Conservation (phyloP, 2,113 vertebrate species). For the Cyprinodon variegatus region DNA sequence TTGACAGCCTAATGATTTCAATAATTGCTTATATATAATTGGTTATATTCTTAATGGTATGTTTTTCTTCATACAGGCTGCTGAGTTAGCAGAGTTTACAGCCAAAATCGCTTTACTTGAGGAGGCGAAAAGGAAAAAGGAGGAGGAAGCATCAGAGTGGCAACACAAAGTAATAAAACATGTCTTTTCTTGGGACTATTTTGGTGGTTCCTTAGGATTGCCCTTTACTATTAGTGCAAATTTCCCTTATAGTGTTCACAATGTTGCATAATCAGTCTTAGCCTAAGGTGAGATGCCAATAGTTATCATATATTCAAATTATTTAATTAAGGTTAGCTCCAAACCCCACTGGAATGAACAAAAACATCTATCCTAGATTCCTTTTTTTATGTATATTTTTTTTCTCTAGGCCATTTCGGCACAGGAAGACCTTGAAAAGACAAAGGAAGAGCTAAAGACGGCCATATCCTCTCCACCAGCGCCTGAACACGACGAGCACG, state of each 20-base stretch:
- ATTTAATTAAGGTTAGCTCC: no score
- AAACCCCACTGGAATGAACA: not conserved
- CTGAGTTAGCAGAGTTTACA: conserved; percentile 96
- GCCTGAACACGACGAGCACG: conserved; percentile 90
- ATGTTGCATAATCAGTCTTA: no score
- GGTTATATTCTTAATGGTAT: not conserved
- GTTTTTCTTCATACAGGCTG: conserved; percentile 80
- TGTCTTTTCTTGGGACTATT: not conserved
- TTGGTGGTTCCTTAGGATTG: not conserved
- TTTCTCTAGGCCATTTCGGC: conserved; percentile 87
- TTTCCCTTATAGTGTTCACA: no score
- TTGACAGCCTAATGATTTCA: no score
- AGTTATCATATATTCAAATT: no score
- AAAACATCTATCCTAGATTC: not conserved
- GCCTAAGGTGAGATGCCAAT: no score
- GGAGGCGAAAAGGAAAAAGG: conserved; percentile 96
- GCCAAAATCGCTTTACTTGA: conserved; percentile 95
- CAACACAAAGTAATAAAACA: conserved; percentile 90
- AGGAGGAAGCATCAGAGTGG: conserved; percentile 94
- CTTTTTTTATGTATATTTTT: not conserved
- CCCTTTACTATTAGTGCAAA: no score
- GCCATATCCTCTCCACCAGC: conserved; percentile 87
- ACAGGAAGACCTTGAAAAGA: conserved; percentile 95
- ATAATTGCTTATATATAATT: not conserved
- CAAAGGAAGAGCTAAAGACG: conserved; percentile 92